Conservation (phyloP, 2,888 invertebrate genomes). For the Drosophila macrothrix region DNA sequence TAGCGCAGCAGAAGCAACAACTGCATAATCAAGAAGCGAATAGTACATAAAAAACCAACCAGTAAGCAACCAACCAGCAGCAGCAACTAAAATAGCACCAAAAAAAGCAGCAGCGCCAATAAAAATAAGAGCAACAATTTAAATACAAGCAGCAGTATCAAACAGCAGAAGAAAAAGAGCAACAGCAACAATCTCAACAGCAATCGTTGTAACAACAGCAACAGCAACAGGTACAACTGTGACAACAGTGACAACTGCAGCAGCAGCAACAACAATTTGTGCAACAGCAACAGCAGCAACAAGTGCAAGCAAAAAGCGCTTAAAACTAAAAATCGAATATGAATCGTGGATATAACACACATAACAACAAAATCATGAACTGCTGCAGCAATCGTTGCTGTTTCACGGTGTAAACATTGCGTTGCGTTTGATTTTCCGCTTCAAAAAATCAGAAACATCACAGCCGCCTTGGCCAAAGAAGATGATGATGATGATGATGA, state of each 20-base stretch:
- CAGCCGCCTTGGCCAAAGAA: constrained; percentile 44
- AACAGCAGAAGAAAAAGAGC: background rate
- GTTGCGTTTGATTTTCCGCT: constrained; percentile 79
- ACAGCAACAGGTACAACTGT: background rate
- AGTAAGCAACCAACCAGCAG: background rate
- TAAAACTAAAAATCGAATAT: background rate
- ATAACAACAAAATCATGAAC: background rate
- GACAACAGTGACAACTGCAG: background rate
- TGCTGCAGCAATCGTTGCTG: constrained; percentile 16
- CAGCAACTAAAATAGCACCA: background rate
- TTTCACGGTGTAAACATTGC: constrained; percentile 57
- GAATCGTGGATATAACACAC: background rate
- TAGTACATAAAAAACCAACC: background rate
- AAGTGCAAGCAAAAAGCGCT: background rate
- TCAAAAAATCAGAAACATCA: constrained; percentile 77
- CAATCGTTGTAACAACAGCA: no score
- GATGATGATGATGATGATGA: constrained; percentile 35
- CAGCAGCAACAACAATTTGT: background rate
- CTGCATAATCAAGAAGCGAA: background rate
- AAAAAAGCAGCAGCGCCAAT: background rate
- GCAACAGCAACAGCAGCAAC: background rate
- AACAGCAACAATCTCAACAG: background rate
- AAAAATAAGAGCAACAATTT: background rate
- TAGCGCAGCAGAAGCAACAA: background rate
- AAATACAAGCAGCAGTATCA: background rate